Evolutionary conservation across 1,140 invertebrate genomes (phyloP).

Genomic region (Microplitis demolitor): DNA sequence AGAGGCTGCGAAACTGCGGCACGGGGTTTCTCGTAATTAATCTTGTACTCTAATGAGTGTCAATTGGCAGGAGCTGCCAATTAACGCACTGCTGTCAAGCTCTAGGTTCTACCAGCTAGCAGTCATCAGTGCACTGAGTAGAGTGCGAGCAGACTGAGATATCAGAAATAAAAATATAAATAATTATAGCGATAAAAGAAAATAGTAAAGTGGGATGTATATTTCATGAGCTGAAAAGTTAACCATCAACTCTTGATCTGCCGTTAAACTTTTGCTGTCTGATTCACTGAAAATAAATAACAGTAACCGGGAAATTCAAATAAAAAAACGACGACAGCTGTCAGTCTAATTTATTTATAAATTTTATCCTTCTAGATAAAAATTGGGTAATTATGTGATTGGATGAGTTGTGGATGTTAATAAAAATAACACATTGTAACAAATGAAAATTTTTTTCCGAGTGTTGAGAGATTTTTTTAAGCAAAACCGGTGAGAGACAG

Average conservation of each 20-base stretch:
- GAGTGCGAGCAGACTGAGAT: background rate
- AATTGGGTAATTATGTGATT: no score
- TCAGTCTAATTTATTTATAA: no score
- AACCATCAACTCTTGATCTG: background rate
- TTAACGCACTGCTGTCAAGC: conserved; percentile 49
- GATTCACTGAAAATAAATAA: no score
- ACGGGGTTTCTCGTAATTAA: conserved; percentile 47
- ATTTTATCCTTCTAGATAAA: no score
- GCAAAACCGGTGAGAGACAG: background rate
- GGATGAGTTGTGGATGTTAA: background rate
- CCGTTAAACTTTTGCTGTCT: no score
- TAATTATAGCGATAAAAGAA: background rate
- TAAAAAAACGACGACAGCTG: no score
- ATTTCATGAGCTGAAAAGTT: no score
- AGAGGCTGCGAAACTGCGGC: background rate
- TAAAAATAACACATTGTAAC: background rate
- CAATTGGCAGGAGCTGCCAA: conserved; percentile 57
- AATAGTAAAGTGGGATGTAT: background rate
- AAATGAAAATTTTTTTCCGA: no score
- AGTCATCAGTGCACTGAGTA: background rate
- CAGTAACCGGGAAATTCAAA: no score
- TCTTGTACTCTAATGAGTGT: conserved; percentile 57
- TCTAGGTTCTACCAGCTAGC: conserved; percentile 28
- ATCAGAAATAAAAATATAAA: background rate
- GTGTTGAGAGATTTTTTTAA: background rate